These are phyloP conservation scores for Drosophila pruinosa DNA, from an alignment of 1,140 invertebrate species.

Conservation along the genomic window DNA sequence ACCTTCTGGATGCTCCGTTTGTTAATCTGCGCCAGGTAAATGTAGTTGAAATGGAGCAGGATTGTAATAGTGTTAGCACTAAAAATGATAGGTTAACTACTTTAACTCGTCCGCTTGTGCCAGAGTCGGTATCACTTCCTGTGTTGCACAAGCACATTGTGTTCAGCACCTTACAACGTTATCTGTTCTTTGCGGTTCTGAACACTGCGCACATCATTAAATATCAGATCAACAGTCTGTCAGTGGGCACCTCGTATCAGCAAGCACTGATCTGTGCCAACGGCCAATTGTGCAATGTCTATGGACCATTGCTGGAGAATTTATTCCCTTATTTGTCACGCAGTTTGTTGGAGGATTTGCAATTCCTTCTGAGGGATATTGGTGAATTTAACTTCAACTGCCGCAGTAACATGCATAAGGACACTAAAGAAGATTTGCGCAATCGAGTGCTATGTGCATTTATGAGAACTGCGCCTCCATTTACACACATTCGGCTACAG, in stretches of 20 bases:
- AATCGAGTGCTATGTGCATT: constrained; percentile 34
- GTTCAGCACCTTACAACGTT: constrained; percentile 34
- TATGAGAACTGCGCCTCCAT: constrained; percentile 24
- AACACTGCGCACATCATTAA: constrained; percentile 30
- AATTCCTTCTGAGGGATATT: constrained; percentile 24
- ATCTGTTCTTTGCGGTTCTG: constrained; percentile 22
- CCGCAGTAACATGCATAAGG: not conserved
- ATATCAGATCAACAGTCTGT: constrained; percentile 30
- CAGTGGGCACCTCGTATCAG: constrained; percentile 33
- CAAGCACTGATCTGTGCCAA: constrained; percentile 32
- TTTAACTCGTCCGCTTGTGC: no score
- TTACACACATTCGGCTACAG: constrained; percentile 20
- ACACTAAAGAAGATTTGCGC: constrained; percentile 34
- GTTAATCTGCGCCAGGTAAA: constrained; percentile 49
- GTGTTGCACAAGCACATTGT: not conserved
- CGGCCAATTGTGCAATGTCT: constrained; percentile 22
- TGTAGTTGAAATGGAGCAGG: not conserved
- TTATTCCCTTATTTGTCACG: constrained; percentile 32
- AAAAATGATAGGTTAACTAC: not conserved
- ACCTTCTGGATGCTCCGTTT: constrained; percentile 20
- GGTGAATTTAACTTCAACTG: constrained; percentile 35
- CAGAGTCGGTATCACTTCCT: not conserved
- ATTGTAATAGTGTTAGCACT: constrained; percentile 8
- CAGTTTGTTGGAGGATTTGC: constrained; percentile 29
- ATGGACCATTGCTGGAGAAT: constrained; percentile 31